Conservation (phyloP, 2,888 invertebrate species). For the Phytoseiulus persimilis region DNA sequence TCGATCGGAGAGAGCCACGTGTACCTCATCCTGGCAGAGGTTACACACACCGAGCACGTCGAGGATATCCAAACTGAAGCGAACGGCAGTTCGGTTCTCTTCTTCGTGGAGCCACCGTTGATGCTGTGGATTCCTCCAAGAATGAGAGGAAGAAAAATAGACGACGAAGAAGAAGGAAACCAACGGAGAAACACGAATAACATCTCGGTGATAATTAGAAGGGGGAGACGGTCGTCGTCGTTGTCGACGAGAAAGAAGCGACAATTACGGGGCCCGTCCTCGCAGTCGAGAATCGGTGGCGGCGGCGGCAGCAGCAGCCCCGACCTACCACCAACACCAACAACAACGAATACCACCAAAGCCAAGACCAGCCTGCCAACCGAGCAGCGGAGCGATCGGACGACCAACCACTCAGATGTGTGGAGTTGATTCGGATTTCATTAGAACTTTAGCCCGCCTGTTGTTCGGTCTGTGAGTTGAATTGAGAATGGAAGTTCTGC, state of each 20-base stretch:
- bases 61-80: background rate
- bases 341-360: background rate
- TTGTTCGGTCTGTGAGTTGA: background rate
- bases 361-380: background rate
- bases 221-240: background rate
- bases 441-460: background rate
- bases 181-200: background rate
- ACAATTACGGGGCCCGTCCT: slow-evolving; percentile 5
- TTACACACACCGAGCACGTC: background rate
- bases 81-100: background rate
- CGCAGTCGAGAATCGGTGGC: background rate
- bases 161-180: background rate
- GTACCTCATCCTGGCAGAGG: background rate
- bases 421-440: background rate
- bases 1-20: too few species aligned
- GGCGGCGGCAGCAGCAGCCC: background rate
- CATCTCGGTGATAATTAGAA: background rate
- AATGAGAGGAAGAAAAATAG: background rate
- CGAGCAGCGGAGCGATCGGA: background rate
- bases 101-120: background rate
- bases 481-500: too few species aligned
- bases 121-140: background rate
- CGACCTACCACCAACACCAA: background rate
- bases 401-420: background rate
- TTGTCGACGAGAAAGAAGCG: background rate